A percentile compares a stretch with the other conserved stretches of the same genome.
Evolutionary conservation across 2,797 vertebrate species (phyloP).

Genomic region (Centroberyx gerrardi): DNA sequence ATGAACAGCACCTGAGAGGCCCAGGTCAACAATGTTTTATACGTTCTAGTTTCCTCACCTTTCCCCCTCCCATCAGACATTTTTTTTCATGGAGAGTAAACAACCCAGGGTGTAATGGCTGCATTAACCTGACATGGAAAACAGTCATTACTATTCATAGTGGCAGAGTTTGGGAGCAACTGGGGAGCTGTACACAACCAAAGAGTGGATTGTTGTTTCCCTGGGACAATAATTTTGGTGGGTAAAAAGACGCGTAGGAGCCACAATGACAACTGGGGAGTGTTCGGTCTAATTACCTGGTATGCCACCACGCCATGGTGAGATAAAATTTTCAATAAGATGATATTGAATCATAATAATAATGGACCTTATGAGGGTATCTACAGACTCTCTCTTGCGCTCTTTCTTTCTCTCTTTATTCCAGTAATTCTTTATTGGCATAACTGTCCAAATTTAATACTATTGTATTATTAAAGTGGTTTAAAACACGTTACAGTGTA

Average conservation of each 20-base stretch:
- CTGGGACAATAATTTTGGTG: slow-evolving; percentile 23
- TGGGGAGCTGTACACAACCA: slow-evolving; percentile 33
- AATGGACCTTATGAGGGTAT: slow-evolving; percentile 18
- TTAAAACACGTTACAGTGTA: slow-evolving; percentile 2
- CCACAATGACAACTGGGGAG: slow-evolving; percentile 12
- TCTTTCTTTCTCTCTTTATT: background rate
- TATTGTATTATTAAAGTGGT: no score
- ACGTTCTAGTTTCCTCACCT: slow-evolving; percentile 47
- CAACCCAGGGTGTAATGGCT: slow-evolving; percentile 50
- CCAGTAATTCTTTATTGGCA: slow-evolving; percentile 1
- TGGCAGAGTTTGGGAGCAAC: slow-evolving; percentile 35
- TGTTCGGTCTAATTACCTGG: slow-evolving; percentile 28
- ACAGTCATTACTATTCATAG: slow-evolving; percentile 67
- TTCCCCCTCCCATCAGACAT: slow-evolving; percentile 50
- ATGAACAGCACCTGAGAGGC: slow-evolving; percentile 47
- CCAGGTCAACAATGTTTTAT: slow-evolving; percentile 67
- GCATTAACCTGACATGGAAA: slow-evolving; percentile 57
- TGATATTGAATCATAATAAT: slow-evolving; percentile 29
- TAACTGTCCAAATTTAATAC: background rate
- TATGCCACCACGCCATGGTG: slow-evolving; percentile 13
- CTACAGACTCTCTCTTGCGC: background rate
- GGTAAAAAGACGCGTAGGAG: slow-evolving; percentile 33
- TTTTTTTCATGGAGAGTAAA: slow-evolving; percentile 60
- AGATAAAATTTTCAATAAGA: slow-evolving; percentile 4
- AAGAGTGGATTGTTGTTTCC: slow-evolving; percentile 19